Evolutionary conservation across 2,113 vertebrate genomes (phyloP), one percentile per base, ranked within the genome.

Genomic region (Desmodus rotundus): DNA sequence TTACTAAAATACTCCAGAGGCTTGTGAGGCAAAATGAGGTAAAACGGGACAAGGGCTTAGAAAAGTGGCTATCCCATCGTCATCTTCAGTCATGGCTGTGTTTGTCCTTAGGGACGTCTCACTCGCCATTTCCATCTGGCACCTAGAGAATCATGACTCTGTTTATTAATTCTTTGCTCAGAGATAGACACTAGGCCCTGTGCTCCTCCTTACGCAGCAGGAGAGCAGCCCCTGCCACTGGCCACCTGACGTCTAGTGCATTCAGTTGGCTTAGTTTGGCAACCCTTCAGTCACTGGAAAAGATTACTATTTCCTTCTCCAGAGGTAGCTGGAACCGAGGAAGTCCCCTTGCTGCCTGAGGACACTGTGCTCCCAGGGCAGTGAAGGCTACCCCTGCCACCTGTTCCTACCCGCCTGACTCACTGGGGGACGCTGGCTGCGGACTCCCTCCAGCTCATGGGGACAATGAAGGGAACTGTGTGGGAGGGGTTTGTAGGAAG

Each of bases 401-500:
- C 33, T 24, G 9, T 47, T 68, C 63, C 58, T 36, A 7, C 38
- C 2, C 0, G 0, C 52, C 65, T 54, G 88, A 67, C 81, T 96
- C 85, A 74, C 41, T 4, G 0, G 10, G 80, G 73, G 17, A 38
- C 2, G 0, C 4, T 67, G 93, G 50, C 31, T 54, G 28, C 22
- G 1, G 20, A 38, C 45, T 77, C 38, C 65, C 47, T 41, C 7
- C 4, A 52, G 87, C 22, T 73, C 43, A 74, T 19, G 38, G 73
- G 36, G 56, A 56, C 13, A 20, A 43, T 36, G 41, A 81, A 19
- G 77, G 84, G 12, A 7, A n/a, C 68, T 65, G 4, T 63, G 94
- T 78, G 78, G 87, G 61, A 88, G 72, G 63, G 90, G 61, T n/a
- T 74, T 80, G 72, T 17, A 86, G 63, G 36, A 24, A 77, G 54